Base-by-base conservation (phyloP, 2,888 invertebrate genomes). In the Hypolimnas misippus region DNA sequence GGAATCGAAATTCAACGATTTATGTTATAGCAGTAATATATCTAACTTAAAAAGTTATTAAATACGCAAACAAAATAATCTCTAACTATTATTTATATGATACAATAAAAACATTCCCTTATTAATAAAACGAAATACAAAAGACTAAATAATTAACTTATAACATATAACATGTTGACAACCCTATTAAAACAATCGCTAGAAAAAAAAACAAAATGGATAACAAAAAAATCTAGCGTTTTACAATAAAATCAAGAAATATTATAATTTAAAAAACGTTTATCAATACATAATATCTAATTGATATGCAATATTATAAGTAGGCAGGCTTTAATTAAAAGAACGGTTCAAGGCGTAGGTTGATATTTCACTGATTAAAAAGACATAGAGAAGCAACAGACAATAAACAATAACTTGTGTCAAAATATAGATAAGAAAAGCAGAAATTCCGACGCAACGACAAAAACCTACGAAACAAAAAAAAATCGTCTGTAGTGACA, bases 221-320 rank as follows among this genome's bases (percentile, higher is more conserved):
- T 29, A 31, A 52, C 46, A 49, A 55, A n/a, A 31, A 42, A 55
- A 58, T 60, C 68, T 66, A 69, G 67, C 69, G 57, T 66, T 63
- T 61, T 40, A 55, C 19, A 35, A 72, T 71, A 68, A 66, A 71
- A 72, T 73, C 63, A 75, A 76, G 42, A 31, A 55, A 55, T 42
- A 57, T 40, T 40, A 50, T 19, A 66, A 38, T 42, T 52, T 62
- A 40, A 60, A 57, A 60, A 61, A 62, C 46, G 31, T 62, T 61
- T 50, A 77, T 73, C 77, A 76, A 76, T 79, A 72, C 74, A 82
- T 78, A 80, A 82, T 81, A 75, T 79, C 85, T 87, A 88, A 85
- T 81, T 91, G 90, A 91, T 91, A 91, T 91, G 90, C 90, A 89
- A 89, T 89, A 88, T 81, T 88, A 88, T 82, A 86, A 77, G 83